phyloP scores from a whole-genome alignment of 2,113 vertebrate genomes.

The Cygnus buccinator region DNA sequence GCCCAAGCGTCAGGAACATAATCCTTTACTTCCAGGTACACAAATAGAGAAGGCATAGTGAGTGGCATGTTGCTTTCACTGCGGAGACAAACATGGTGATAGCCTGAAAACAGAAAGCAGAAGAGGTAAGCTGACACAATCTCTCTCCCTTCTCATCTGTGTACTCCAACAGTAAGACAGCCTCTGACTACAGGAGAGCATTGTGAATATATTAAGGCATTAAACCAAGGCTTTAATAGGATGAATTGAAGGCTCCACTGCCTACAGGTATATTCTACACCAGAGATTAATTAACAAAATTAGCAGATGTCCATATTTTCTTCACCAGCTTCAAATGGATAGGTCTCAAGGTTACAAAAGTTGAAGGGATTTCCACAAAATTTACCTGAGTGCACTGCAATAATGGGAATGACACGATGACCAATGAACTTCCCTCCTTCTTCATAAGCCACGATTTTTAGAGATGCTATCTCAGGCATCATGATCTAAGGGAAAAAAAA shows the following conservation, averaged over 20 bases:
- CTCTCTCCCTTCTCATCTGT: neutral
- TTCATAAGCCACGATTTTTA: slow-evolving; percentile 90
- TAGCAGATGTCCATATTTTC: accelerated
- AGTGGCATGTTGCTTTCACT: slow-evolving; percentile 94
- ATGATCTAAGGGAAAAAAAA: slow-evolving; percentile 83
- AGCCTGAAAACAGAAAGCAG: slow-evolving; percentile 79
- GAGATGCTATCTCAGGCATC: slow-evolving; percentile 90
- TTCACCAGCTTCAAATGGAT: neutral
- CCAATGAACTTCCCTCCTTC: slow-evolving; percentile 96
- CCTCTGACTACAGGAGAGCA: neutral
- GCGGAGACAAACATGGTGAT: slow-evolving; percentile 92
- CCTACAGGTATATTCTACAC: neutral
- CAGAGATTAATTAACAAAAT: neutral
- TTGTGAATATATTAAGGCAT: accelerated
- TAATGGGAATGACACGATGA: slow-evolving; percentile 91
- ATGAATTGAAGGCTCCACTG: neutral
- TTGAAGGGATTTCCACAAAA: neutral
- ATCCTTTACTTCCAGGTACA: slow-evolving; percentile 95
- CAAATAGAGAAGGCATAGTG: slow-evolving; percentile 90
- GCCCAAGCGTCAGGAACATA: slow-evolving; percentile 95
- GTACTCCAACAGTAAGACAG: neutral
- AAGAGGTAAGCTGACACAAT: neutral
- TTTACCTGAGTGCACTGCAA: slow-evolving; percentile 90
- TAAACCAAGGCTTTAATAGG: neutral
- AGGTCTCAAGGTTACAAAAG: neutral